Evolutionary conservation across 2,888 invertebrate genomes (phyloP), one percentile per base, ranked within the genome.

Genomic region (Palloptera scutellata): DNA sequence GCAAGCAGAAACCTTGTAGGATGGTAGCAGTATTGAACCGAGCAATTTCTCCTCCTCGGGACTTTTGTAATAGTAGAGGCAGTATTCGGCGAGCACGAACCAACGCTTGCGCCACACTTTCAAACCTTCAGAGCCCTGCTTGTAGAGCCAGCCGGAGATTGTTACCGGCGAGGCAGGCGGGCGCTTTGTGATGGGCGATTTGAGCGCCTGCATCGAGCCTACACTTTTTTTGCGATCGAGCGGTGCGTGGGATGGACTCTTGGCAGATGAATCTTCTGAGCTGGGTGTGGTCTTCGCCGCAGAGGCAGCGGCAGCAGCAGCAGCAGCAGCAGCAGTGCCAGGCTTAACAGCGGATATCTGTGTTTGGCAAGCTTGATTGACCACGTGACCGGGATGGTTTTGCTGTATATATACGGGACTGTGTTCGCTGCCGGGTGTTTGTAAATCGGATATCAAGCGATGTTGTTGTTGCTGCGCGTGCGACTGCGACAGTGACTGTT

Each of bases 31-130:
- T 74, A 97, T 93, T 13, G 96, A 96, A 41, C 96, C 95, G 69
- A 96, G 86, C 40, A 94, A 87, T 83, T 94, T 94, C 80, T 95
- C 92, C 85, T 96, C 96, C 81, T 94, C 95, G 74, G 92, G 91
- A 78, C 92, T 94, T 89, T 97, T 96, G 85, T 97, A 97, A 82
- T 96, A 96, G 86, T 95, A 97, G 70, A 97, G 88, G 81, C 96
- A 96, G 84, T 94, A 96, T 83, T 97, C 96, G 42, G 95, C 93
- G 66, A 97, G 87, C 52, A 97, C 96, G 86, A 95, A 96, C 96
- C 96, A 97, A 69, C 96, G 89, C 82, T 94, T 95, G 82, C 96
- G 92, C 96, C 97, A 97, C 53, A 95, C 90, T 88, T 95, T 96
- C 3, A 97, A 87, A 9, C 96, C 96, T 79, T 95, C 95, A 45